phyloP scores from a whole-genome alignment of 2,888 invertebrate species.

The Tenthredo scrophulariae region DNA sequence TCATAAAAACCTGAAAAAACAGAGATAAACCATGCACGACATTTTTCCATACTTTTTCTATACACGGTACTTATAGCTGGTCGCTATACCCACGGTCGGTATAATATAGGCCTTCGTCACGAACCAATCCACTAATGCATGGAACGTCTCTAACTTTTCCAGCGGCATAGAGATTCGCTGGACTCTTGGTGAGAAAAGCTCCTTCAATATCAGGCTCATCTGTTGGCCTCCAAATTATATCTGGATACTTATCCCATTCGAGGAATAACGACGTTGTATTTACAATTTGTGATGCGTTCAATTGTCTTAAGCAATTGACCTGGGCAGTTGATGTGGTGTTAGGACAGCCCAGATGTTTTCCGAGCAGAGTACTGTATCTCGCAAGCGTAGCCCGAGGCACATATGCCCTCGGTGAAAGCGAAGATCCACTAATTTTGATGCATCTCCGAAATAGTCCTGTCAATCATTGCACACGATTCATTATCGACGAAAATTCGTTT shows the following conservation, averaged over 20 bases:
- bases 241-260: background rate
- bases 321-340: background rate
- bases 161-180: constrained; percentile 5
- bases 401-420: background rate
- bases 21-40: background rate
- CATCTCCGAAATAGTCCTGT: constrained; percentile 1
- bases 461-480: background rate
- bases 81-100: background rate
- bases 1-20: background rate
- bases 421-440: background rate
- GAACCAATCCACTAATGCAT: background rate
- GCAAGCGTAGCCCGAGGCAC: background rate
- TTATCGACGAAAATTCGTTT: background rate
- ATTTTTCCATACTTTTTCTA: background rate
- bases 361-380: background rate
- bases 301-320: constrained; percentile 7
- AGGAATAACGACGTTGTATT: background rate
- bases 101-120: constrained; percentile 10
- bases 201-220: constrained; percentile 19
- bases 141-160: background rate
- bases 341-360: background rate
- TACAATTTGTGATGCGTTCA: background rate
- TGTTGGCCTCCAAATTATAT: constrained; percentile 11
- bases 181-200: constrained; percentile 31
- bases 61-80: background rate